Percentiles rank a stretch among this genome's conserved stretches.
phyloP scores from a whole-genome alignment of 2,113 vertebrate genomes.

The Patagioenas fasciata region DNA sequence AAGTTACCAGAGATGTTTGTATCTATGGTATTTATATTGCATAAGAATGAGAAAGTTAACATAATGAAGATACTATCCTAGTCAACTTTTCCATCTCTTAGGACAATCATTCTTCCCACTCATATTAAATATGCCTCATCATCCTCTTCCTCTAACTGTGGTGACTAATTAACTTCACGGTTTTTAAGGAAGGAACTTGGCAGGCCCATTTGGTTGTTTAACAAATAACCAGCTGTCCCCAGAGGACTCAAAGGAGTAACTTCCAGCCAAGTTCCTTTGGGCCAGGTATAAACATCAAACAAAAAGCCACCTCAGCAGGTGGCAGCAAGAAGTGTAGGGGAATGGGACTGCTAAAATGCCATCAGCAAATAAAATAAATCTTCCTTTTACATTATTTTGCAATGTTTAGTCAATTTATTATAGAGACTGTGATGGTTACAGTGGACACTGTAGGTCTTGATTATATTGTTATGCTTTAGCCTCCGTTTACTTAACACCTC shows the following conservation, averaged over 20 bases:
- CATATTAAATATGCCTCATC: not conserved
- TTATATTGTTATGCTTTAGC: not conserved
- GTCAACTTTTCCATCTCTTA: not conserved
- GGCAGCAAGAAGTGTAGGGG: not conserved
- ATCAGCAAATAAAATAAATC: not conserved
- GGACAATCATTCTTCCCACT: not conserved
- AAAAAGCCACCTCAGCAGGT: not conserved
- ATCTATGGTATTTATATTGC: not conserved
- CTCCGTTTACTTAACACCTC: not conserved
- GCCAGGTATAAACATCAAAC: not conserved
- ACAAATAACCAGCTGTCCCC: constrained; percentile 45
- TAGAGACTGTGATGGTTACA: not conserved
- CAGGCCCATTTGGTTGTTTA: not conserved
- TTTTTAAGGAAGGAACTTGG: constrained; percentile 43
- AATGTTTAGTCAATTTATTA: not conserved
- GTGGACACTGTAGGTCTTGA: not conserved
- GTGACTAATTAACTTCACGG: constrained; percentile 27
- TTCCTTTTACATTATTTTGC: not conserved
- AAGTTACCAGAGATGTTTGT: not conserved
- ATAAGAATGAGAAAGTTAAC: not conserved
- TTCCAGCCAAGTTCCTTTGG: not conserved
- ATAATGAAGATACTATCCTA: not conserved
- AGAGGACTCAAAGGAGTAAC: not conserved
- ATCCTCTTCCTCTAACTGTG: not conserved
- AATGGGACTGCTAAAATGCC: not conserved